Evolutionary conservation across 2,888 invertebrate species (phyloP).

Genomic region (Iselma pallidipennis): DNA sequence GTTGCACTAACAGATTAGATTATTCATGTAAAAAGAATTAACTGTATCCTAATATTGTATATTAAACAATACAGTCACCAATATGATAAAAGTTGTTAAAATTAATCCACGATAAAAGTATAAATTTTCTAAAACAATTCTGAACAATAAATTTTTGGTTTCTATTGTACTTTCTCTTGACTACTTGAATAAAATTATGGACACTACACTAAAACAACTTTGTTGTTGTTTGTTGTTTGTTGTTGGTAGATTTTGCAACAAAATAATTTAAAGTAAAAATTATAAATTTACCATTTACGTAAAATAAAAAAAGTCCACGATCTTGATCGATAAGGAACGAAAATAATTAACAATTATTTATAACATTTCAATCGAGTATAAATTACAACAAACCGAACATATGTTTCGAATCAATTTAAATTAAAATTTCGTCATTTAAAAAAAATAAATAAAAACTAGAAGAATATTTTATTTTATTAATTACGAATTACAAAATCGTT

Average conservation of each 20-base stretch:
- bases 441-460: background rate
- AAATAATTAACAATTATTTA: slow-evolving; percentile 13
- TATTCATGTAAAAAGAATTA: background rate
- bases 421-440: no score
- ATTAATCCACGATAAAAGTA: background rate
- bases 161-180: background rate
- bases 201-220: background rate
- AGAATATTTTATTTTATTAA: no score
- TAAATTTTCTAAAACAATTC: background rate
- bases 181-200: background rate
- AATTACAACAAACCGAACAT: slow-evolving; percentile 12
- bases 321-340: background rate
- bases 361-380: slow-evolving; percentile 13
- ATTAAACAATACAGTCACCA: background rate
- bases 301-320: background rate
- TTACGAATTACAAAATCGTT: background rate
- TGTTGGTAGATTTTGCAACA: background rate
- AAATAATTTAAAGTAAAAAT: background rate
- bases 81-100: background rate
- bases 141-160: background rate
- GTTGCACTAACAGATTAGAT: no score
- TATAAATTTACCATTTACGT: background rate
- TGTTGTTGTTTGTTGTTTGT: background rate
- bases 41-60: background rate
- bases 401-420: slow-evolving; percentile 14